These are phyloP conservation scores for Poecile atricapillus DNA, from an alignment of 2,113 vertebrate genomes.

Conservation along the genomic window DNA sequence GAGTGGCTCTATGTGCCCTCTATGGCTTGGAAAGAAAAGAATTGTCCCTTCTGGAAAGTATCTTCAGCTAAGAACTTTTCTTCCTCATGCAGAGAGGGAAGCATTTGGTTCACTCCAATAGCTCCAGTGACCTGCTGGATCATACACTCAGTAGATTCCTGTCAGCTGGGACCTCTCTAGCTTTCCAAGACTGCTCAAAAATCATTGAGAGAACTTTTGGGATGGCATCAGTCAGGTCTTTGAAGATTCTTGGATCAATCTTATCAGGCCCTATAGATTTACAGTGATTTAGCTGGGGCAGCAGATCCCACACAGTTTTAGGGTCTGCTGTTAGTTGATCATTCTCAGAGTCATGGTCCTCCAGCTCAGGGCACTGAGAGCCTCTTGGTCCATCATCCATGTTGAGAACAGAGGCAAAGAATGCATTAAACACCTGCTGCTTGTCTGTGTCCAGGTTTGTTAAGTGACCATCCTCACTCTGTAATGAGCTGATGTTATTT, in stretches of 20 bases:
- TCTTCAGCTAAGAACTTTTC: background rate
- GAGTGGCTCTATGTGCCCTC: background rate
- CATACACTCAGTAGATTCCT: background rate
- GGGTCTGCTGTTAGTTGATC: background rate
- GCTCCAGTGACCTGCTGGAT: background rate
- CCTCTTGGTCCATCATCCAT: background rate
- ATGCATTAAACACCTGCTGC: background rate
- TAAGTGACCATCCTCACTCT: background rate
- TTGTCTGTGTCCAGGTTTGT: background rate
- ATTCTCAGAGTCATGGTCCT: fast-evolving
- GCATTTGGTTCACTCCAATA: background rate
- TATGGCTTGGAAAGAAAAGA: background rate
- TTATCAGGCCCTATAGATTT: no score
- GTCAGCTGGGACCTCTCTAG: background rate
- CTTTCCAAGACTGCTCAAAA: background rate
- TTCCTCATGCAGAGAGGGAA: background rate
- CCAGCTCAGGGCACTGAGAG: background rate
- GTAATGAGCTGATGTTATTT: background rate
- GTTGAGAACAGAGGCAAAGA: background rate
- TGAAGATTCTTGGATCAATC: background rate
- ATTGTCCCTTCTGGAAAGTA: background rate
- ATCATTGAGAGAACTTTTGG: background rate
- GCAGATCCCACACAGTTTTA: background rate
- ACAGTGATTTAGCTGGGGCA: background rate
- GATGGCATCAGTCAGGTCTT: background rate